Percentiles rank a stretch among this genome's conserved stretches.
Evolutionary conservation across 2,888 invertebrate genomes (phyloP).

Genomic region (Leucozona laternaria): DNA sequence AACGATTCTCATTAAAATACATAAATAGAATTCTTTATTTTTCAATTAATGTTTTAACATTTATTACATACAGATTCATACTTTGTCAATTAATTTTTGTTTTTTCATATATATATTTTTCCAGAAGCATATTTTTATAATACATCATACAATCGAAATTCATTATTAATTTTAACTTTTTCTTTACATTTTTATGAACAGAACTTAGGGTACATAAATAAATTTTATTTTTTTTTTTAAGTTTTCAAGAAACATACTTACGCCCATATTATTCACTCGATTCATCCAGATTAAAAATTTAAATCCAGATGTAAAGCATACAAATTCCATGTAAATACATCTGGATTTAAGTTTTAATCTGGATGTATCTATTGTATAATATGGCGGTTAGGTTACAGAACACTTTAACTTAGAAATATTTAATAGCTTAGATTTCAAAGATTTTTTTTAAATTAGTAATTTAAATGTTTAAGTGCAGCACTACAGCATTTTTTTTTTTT

Average conservation of each 20-base stretch:
- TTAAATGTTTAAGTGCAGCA: not conserved
- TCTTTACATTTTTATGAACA: not conserved
- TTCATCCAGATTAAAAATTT: too few relatives aligned
- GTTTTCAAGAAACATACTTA: too few relatives aligned
- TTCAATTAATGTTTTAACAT: not conserved
- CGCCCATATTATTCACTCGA: too few relatives aligned
- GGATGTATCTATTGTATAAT: too few relatives aligned
- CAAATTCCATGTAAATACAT: too few relatives aligned
- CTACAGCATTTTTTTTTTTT: not conserved
- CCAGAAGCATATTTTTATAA: not conserved
- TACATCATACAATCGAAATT: not conserved
- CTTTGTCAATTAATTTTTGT: not conserved
- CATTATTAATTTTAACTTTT: not conserved
- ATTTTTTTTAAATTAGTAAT: not conserved
- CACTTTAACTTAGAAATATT: not conserved
- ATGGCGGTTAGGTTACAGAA: too few relatives aligned
- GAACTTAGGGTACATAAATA: not conserved
- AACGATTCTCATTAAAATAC: not conserved
- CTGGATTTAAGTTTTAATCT: too few relatives aligned
- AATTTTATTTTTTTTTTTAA: not conserved
- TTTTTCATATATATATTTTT: not conserved
- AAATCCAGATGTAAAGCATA: too few relatives aligned
- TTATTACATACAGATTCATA: not conserved
- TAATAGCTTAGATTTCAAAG: not conserved
- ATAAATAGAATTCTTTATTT: constrained; percentile 38